phyloP scores from a whole-genome alignment of 2,113 vertebrate species.

The Lepisosteus osseus region DNA sequence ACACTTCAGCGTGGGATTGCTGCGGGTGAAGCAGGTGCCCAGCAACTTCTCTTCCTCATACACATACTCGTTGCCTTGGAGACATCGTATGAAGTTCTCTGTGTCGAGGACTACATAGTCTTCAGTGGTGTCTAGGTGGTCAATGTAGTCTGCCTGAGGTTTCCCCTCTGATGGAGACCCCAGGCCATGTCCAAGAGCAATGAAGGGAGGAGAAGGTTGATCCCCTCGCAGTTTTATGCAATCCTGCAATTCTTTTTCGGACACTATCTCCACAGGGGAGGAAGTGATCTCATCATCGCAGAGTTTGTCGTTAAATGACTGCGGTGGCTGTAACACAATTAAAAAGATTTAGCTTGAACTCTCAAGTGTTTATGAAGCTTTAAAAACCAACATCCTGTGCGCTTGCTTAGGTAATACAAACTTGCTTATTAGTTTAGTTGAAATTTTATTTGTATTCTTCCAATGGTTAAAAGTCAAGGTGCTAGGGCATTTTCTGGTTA shows the following conservation, averaged over 20 bases:
- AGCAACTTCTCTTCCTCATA: constrained; percentile 15
- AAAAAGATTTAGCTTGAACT: too few relatives aligned
- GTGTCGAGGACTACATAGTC: constrained; percentile 65
- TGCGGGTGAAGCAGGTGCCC: neutral
- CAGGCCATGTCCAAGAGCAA: neutral
- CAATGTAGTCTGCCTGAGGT: neutral
- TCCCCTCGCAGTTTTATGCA: constrained; percentile 22
- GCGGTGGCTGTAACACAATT: constrained; percentile 9
- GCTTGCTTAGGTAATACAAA: too few relatives aligned
- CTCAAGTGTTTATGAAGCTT: too few relatives aligned
- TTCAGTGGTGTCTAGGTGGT: constrained; percentile 28
- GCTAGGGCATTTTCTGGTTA: too few relatives aligned
- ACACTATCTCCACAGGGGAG: constrained; percentile 64
- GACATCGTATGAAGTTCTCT: constrained; percentile 29
- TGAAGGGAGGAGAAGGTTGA: constrained; percentile 16
- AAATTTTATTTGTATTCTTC: too few relatives aligned
- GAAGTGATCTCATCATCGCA: constrained; percentile 45
- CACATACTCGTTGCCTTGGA: constrained; percentile 48
- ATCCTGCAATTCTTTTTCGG: constrained; percentile 33
- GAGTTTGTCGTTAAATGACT: constrained; percentile 49
- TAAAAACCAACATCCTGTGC: too few relatives aligned
- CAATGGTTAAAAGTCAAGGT: too few relatives aligned
- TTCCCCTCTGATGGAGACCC: neutral
- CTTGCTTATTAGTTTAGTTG: too few relatives aligned
- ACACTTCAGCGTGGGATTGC: neutral